These are phyloP conservation scores for Leptopilina boulardi DNA, from an alignment of 1,140 invertebrate genomes.

Conservation along the genomic window DNA sequence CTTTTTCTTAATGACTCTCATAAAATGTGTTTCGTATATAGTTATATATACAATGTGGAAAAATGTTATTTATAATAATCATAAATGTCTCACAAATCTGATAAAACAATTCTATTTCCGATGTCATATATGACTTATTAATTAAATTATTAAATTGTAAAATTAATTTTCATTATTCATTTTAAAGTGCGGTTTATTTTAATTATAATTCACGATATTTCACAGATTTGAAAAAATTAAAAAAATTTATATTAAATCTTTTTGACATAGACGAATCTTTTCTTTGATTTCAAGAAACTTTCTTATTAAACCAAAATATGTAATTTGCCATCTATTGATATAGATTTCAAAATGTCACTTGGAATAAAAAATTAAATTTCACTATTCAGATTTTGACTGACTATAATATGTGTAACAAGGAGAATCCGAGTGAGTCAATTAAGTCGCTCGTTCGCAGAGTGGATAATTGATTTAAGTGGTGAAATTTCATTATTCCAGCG, in stretches of 20 bases:
- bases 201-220: too few relatives aligned
- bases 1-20: conserved; percentile 6
- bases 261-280: too few relatives aligned
- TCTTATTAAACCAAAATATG: too few relatives aligned
- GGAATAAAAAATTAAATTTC: too few relatives aligned
- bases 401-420: conserved; percentile 9
- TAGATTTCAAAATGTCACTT: too few relatives aligned
- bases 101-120: not conserved
- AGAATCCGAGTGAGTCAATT: conserved; percentile 30
- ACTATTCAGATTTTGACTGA: conserved; percentile 15
- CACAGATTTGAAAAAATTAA: too few relatives aligned
- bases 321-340: too few relatives aligned
- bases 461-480: conserved; percentile 54
- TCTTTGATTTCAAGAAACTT: too few relatives aligned
- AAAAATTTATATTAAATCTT: too few relatives aligned
- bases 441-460: conserved; percentile 43
- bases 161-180: not conserved
- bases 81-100: not conserved
- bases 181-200: not conserved
- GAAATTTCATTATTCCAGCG: conserved; percentile 41
- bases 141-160: not conserved
- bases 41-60: not conserved
- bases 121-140: not conserved
- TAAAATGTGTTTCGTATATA: not conserved
- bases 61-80: not conserved